Evolutionary conservation across 2,797 vertebrate species (phyloP).

Genomic region (Caiman crocodilus): DNA sequence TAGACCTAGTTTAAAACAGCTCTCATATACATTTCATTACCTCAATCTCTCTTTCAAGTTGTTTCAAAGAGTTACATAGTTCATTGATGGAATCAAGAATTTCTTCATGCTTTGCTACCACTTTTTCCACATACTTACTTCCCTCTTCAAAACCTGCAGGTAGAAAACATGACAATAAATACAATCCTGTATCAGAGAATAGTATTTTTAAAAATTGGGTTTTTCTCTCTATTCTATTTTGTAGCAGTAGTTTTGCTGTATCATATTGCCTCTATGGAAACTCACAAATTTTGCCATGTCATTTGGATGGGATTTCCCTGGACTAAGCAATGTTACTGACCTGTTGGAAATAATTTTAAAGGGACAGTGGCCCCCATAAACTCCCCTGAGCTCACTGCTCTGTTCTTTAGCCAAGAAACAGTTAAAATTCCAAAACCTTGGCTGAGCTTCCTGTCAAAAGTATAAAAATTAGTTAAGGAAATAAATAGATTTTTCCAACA

Average conservation of each 20-base stretch:
- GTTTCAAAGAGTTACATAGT: constrained; percentile 85
- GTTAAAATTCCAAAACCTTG: neutral
- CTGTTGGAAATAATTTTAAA: neutral
- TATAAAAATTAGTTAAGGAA: neutral
- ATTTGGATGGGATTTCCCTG: neutral
- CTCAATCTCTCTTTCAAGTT: constrained; percentile 88
- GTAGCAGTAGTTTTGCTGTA: neutral
- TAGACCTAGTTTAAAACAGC: neutral
- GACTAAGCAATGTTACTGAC: neutral
- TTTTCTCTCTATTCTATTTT: neutral
- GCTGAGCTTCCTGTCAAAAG: neutral
- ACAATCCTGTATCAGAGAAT: neutral
- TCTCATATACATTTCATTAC: constrained; percentile 69
- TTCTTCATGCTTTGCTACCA: constrained; percentile 86
- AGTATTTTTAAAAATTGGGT: neutral
- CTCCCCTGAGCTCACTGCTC: neutral
- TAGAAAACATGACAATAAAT: neutral
- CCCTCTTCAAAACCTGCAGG: constrained; percentile 90
- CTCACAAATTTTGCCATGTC: neutral
- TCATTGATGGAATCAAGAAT: constrained; percentile 87
- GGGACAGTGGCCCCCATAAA: neutral
- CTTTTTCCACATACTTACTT: constrained; percentile 88
- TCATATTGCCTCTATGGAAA: neutral
- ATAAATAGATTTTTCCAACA: neutral
- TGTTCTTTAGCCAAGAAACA: neutral